phyloP scores from a whole-genome alignment of 2,888 invertebrate genomes.

The Caenorhabditis macrosperma region DNA sequence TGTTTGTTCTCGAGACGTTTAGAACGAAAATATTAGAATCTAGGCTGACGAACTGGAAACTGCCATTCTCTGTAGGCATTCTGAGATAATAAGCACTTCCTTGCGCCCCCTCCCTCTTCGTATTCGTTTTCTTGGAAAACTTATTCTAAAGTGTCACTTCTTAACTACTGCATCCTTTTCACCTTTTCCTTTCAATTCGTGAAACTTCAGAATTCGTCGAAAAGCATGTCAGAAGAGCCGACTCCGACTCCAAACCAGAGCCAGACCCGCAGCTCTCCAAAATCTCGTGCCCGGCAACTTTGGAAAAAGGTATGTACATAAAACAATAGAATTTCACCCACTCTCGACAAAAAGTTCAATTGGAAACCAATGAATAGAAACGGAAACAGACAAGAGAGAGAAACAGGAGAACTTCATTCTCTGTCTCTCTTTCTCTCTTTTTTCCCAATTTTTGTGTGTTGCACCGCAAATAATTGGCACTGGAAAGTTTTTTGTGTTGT shows the following conservation, averaged over 20 bases:
- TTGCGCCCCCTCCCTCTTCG: background rate
- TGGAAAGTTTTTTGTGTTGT: slow-evolving; percentile 10
- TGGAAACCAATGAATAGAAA: slow-evolving; percentile 25
- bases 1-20: background rate
- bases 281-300: slow-evolving; percentile 41
- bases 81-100: slow-evolving; percentile 3
- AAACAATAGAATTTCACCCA: slow-evolving; percentile 27
- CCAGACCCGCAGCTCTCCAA: slow-evolving; percentile 32
- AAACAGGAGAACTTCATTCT: background rate
- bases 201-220: background rate
- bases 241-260: background rate
- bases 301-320: slow-evolving; percentile 52
- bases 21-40: too few relatives aligned
- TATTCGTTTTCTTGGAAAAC: background rate
- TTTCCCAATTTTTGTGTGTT: background rate
- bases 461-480: slow-evolving; percentile 42
- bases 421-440: slow-evolving; percentile 2
- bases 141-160: background rate
- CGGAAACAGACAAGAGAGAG: background rate
- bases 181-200: background rate
- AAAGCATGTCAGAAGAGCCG: slow-evolving; percentile 18
- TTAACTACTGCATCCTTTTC: background rate
- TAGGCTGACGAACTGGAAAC: slow-evolving; percentile 5
- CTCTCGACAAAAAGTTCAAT: slow-evolving; percentile 47
- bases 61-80: background rate